Evolutionary conservation across 2,888 invertebrate genomes (phyloP).

Genomic region (Diplolepis rosae): DNA sequence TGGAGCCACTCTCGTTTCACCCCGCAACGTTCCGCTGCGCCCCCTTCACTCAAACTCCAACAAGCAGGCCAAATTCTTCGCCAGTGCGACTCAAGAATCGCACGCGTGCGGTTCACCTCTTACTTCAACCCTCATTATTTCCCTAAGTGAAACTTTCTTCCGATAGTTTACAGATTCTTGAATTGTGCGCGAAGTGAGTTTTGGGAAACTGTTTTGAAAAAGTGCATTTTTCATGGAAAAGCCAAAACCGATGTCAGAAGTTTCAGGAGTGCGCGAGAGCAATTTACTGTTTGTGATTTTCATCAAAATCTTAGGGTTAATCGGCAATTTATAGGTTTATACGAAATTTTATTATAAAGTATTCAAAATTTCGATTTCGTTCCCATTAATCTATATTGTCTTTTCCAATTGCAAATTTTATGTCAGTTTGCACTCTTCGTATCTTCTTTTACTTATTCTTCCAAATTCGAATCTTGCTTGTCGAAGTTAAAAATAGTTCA

Average conservation of each 20-base stretch:
- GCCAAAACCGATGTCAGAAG: neutral
- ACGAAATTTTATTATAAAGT: too few species aligned
- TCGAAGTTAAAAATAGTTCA: too few species aligned
- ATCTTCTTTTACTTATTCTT: too few species aligned
- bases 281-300: neutral
- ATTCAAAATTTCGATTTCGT: too few species aligned
- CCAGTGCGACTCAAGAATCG: slow-evolving; percentile 62
- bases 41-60: slow-evolving; percentile 23
- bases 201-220: neutral
- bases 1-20: slow-evolving; percentile 27
- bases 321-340: too few species aligned
- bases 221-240: neutral
- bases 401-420: too few species aligned
- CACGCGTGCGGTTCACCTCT: slow-evolving; percentile 53
- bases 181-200: slow-evolving; percentile 9
- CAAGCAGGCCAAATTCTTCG: slow-evolving; percentile 48
- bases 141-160: slow-evolving; percentile 4
- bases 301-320: neutral
- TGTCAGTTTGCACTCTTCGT: too few species aligned
- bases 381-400: too few species aligned
- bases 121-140: neutral
- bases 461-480: too few species aligned
- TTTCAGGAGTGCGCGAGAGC: neutral
- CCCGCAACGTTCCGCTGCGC: slow-evolving; percentile 28
- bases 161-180: neutral